Evolutionary conservation across 2,888 invertebrate genomes (phyloP).

Genomic region (Melanotus villosus): DNA sequence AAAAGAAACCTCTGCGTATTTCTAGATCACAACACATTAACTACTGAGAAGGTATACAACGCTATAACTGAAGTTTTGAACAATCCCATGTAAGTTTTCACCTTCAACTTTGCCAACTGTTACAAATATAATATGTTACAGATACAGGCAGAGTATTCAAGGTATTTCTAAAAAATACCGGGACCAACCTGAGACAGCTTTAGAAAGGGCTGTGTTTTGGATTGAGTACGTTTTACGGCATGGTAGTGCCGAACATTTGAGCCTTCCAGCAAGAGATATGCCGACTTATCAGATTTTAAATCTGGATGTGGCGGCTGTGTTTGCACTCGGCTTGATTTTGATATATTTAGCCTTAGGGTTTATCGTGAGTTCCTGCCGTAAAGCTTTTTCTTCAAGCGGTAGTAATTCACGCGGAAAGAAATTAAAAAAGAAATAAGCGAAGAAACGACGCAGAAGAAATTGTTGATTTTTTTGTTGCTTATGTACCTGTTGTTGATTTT

Average conservation of each 20-base stretch:
- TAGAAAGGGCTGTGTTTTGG: constrained; percentile 51
- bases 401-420: too few relatives aligned
- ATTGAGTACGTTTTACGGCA: constrained; percentile 50
- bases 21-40: constrained; percentile 50
- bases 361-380: too few relatives aligned
- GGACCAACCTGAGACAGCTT: constrained; percentile 51
- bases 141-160: constrained; percentile 8
- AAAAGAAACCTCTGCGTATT: constrained; percentile 52
- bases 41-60: constrained; percentile 42
- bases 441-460: too few relatives aligned
- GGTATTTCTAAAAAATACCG: constrained; percentile 43
- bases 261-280: constrained; percentile 41
- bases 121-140: too few relatives aligned
- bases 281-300: constrained; percentile 40
- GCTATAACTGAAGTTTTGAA: constrained; percentile 52
- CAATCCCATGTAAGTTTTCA: constrained; percentile 52
- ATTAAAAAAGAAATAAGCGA: too few relatives aligned
- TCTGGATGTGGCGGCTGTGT: constrained; percentile 40
- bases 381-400: too few relatives aligned
- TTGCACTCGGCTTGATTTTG: constrained; percentile 12
- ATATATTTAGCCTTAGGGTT: too few relatives aligned
- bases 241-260: constrained; percentile 42
- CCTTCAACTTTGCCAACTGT: neutral
- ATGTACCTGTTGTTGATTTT: too few relatives aligned
- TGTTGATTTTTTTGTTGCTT: too few relatives aligned